Evolutionary conservation across 92 coral and sea anemone species (phyloP), one percentile per base, ranked within the genome.

Genomic region (Plumapathes pennacea): DNA sequence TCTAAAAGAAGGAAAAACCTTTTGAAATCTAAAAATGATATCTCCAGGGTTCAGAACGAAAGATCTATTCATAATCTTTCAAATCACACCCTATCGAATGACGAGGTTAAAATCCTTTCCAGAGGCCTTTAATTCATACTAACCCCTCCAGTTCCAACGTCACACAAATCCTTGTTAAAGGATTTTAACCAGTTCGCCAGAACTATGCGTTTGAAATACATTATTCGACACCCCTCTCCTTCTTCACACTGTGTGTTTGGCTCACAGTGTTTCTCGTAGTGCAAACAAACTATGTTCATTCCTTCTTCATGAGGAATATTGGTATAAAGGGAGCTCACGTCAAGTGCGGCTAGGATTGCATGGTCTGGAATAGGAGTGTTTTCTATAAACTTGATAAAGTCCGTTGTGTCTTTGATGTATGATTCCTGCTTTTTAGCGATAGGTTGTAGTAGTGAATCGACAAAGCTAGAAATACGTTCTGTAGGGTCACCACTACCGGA

Each of bases 371-470:
- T 15, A 37, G 31, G 38, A 20, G 50, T 51, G 51, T 66, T 53
- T 54, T 62, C 63, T 25, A 52, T 54, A 47, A 54, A 40, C n/a
- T 65, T 65, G 12, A 34, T 24, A 50, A 70, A 71, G 41, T 71
- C 55, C 4, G 72, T 73, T 5, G 58, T 39, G 34, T 72, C 71
- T 47, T 50, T 50, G 42, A 50, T 39, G 51, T 50, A 72, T 10
- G 50, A 73, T 32, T 73, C 38, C 52, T 74, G 82, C 23, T 54
- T 45, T 64, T 74, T 34, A 22, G 54, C 84, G 26, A 68, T 51
- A 11, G 72, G 72, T 41, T 78, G 78, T 42, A 67, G 46, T 37
- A 64, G 82, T 38, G 31, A 64, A 58, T 75, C 82, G 22, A 64
- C 74, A 54, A 74, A 54, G 42, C 57, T 46, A 15, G 60, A 74